A percentile compares a stretch with the other conserved stretches of the same genome.
phyloP scores from a whole-genome alignment of 1,140 invertebrate genomes.

The Chymomyza costata region DNA sequence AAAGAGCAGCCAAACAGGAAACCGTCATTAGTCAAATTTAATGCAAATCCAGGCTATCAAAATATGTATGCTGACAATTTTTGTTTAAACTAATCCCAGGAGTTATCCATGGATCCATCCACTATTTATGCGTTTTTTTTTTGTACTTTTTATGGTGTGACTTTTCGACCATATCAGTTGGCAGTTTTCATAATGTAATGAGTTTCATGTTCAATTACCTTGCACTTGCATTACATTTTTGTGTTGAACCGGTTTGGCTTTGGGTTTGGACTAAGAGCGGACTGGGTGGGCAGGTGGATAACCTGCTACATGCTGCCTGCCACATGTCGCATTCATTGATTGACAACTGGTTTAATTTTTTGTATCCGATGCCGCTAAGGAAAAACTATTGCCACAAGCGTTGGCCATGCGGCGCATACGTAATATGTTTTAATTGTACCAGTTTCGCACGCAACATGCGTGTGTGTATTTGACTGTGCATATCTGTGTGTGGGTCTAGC shows the following conservation, averaged over 20 bases:
- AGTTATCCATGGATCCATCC: too few species aligned
- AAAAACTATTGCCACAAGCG: constrained; percentile 33
- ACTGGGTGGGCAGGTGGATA: constrained; percentile 47
- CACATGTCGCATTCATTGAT: constrained; percentile 5
- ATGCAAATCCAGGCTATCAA: too few species aligned
- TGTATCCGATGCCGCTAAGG: constrained; percentile 11
- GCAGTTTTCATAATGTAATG: too few species aligned
- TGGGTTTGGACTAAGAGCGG: constrained; percentile 20
- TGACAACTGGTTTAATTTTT: constrained; percentile 48
- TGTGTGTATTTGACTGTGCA: constrained; percentile 5
- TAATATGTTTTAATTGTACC: constrained; percentile 66
- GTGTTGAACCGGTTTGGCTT: constrained; percentile 39
- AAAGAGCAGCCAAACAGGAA: too few species aligned
- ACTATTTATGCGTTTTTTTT: too few species aligned
- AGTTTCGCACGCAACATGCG: constrained; percentile 46
- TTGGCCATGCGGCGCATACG: constrained; percentile 53
- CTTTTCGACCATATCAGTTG: too few species aligned
- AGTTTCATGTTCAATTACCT: constrained; percentile 44
- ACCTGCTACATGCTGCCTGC: constrained; percentile 22
- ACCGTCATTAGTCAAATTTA: too few species aligned
- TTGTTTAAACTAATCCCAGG: too few species aligned
- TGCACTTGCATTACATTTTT: constrained; percentile 55
- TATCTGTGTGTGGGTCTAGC: constrained; percentile 2
- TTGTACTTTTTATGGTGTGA: too few species aligned
- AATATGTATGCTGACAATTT: too few species aligned